Percentiles rank a stretch among this genome's conserved stretches.
These are phyloP conservation scores for Spatula clypeata DNA, from an alignment of 2,797 vertebrate species.

Conservation along the genomic window DNA sequence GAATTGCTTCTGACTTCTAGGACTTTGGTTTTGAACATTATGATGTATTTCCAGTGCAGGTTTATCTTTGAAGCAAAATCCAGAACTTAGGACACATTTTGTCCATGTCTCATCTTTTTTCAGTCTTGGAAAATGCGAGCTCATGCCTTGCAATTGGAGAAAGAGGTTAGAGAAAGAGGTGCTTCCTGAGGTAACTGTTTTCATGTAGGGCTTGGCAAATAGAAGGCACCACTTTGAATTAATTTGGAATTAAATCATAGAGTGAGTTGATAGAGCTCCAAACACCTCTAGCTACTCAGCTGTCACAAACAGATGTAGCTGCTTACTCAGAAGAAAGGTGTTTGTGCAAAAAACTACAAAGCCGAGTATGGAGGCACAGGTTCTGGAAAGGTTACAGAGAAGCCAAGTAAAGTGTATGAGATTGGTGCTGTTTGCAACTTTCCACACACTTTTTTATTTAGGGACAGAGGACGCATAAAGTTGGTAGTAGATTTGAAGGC, in stretches of 20 bases:
- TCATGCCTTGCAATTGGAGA: background rate
- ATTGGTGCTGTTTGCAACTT: conserved; percentile 42
- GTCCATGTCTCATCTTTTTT: background rate
- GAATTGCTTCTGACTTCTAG: background rate
- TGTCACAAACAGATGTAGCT: conserved; percentile 36
- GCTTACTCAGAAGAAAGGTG: conserved; percentile 48
- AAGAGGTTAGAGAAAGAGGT: background rate
- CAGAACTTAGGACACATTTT: background rate
- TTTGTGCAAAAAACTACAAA: conserved; percentile 52
- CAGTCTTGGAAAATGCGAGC: background rate
- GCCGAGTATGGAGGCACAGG: conserved; percentile 13
- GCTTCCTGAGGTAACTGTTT: background rate
- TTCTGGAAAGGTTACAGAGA: conserved; percentile 66
- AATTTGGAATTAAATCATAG: background rate
- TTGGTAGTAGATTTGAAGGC: background rate
- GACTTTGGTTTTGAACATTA: background rate
- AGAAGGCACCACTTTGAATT: background rate
- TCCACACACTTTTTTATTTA: conserved; percentile 58
- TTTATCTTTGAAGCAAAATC: background rate
- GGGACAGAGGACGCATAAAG: background rate
- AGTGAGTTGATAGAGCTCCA: background rate
- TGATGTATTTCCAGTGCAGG: background rate
- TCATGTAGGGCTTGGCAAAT: background rate
- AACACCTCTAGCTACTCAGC: background rate
- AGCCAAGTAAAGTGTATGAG: background rate